A percentile compares a stretch with the other conserved stretches of the same genome.
Conservation (phyloP, 1,140 invertebrate genomes). For the Rhyzopertha dominica region DNA sequence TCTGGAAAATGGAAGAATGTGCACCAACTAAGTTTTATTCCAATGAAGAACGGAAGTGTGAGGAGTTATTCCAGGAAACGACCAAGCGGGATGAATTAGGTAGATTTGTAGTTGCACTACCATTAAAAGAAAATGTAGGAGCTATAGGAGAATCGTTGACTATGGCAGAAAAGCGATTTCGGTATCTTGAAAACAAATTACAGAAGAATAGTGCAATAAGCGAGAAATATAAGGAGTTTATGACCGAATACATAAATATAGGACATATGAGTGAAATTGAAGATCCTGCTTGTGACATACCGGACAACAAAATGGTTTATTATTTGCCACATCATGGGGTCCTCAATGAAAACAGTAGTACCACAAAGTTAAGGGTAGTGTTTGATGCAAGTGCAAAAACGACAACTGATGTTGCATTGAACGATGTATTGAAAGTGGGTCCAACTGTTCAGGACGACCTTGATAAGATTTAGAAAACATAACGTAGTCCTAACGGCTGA, state of each 20-base stretch:
- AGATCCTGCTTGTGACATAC: background rate
- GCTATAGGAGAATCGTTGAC: too few relatives aligned
- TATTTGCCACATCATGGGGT: slow-evolving; percentile 31
- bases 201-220: too few relatives aligned
- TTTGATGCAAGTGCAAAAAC: slow-evolving; percentile 21
- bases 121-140: too few relatives aligned
- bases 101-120: too few relatives aligned
- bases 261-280: slow-evolving; percentile 33
- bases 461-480: slow-evolving; percentile 18
- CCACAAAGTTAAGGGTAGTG: slow-evolving; percentile 35
- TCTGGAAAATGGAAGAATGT: too few relatives aligned
- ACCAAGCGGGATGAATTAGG: too few relatives aligned
- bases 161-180: too few relatives aligned
- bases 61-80: too few relatives aligned
- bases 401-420: slow-evolving; percentile 24
- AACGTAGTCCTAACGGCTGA: slow-evolving; percentile 27
- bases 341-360: slow-evolving; percentile 24
- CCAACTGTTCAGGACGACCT: slow-evolving; percentile 23
- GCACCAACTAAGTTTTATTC: too few relatives aligned
- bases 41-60: too few relatives aligned
- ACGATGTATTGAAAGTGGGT: slow-evolving; percentile 22
- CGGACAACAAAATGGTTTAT: too few relatives aligned
- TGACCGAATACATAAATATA: slow-evolving; percentile 37
- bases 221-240: slow-evolving; percentile 26
- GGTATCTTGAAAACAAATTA: too few relatives aligned